A percentile compares a stretch with the other conserved stretches of the same genome.
Evolutionary conservation across 1,140 invertebrate genomes (phyloP).

Genomic region (Ceratosolen fusciceps): DNA sequence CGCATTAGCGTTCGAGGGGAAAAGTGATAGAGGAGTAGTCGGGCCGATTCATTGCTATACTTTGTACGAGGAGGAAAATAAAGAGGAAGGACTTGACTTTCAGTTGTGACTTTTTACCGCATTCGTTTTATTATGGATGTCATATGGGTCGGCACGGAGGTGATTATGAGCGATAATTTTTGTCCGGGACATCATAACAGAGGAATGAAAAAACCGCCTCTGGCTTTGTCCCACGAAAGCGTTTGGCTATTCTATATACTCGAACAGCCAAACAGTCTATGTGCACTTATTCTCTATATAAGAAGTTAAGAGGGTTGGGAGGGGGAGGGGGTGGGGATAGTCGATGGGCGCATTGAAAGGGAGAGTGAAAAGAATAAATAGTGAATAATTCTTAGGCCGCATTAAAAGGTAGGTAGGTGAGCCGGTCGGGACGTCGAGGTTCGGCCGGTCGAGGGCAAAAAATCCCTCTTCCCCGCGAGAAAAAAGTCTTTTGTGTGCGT

Average conservation of each 20-base stretch:
- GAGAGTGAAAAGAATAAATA: background rate
- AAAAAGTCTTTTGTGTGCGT: background rate
- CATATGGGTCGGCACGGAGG: background rate
- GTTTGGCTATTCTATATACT: background rate
- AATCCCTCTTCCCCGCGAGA: background rate
- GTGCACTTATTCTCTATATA: background rate
- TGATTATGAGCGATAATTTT: constrained; percentile 8
- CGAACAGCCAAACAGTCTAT: background rate
- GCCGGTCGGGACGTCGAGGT: background rate
- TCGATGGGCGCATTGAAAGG: background rate
- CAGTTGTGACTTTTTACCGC: background rate
- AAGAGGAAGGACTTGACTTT: background rate
- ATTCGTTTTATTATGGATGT: background rate
- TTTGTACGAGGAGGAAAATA: background rate
- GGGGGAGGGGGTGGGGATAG: no score
- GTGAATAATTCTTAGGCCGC: constrained; percentile 8
- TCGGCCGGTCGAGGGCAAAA: background rate
- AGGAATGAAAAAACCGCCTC: background rate
- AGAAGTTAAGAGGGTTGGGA: background rate
- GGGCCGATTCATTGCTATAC: no score
- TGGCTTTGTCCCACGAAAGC: background rate
- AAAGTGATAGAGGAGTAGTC: no score
- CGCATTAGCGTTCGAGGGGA: no score
- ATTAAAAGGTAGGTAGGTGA: constrained; percentile 1
- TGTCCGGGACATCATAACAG: background rate